Base-by-base conservation (phyloP, 2,113 vertebrate genomes). In the Panthera leo region DNA sequence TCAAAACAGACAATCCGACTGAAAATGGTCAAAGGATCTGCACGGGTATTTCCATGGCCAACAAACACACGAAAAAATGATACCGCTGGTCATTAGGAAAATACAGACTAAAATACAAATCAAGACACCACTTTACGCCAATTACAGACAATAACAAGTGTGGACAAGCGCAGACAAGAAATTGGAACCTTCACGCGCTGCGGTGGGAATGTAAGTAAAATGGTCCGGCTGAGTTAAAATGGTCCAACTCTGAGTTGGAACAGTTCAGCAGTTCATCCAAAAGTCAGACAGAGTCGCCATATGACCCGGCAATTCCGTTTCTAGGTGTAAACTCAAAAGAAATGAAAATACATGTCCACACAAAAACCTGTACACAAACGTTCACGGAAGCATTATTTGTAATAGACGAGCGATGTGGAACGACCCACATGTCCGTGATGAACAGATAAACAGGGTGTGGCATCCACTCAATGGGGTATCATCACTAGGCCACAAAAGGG, bases 381-480 rank as follows among this genome's bases (percentile, higher is more conserved):
- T 36, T 11, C 75, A 1, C 0, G 12, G 48, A 27, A 19, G 16
- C 29, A 23, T 0, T 2, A 3, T 3, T 10, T 5, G 0, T 3
- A 3, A 45, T 0, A 18, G 51, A 15, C 76, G 2, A 5, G 7
- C 6, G 12, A 34, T 0, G 14, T 1, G 27, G 4, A 7, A 25
- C 6, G 11, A 19, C 8, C 67, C n/a, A 12, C 1, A 12, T 9
- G n/a, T 11, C 14, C 1, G 0, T 0, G 1, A 7, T 1, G 42
- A 12, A 65, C 0, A 7, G n/a, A 4, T 8, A 0, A 1, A 12
- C 11, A 4, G 19, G 5, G 8, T 1, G 39, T 7, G 34, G 34
- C 10, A 10, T 14, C 45, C 27, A 7, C 1, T 23, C 2, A 5
- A 36, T 0, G 1, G 8, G 5, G 21, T 0, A 0, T 23, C 19